A percentile compares a stretch with the other conserved stretches of the same genome.
phyloP scores from a whole-genome alignment of 2,113 vertebrate species.

The Fregetta grallaria region DNA sequence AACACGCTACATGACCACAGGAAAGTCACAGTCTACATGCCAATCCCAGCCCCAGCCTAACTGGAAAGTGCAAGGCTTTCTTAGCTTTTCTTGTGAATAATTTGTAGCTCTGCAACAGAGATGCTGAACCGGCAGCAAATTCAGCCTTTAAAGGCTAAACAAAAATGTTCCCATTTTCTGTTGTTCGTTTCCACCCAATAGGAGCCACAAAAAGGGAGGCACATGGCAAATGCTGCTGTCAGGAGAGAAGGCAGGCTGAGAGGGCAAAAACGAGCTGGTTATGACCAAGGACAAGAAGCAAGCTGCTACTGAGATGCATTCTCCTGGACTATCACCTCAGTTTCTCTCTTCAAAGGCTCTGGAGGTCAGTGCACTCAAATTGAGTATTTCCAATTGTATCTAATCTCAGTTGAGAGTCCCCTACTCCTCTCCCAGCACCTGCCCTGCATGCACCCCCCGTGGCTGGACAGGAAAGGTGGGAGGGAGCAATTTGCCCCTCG shows the following conservation, averaged over 20 bases:
- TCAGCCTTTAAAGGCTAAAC: neutral
- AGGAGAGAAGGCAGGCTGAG: neutral
- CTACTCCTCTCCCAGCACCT: neutral
- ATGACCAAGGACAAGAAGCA: neutral
- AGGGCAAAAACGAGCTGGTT: neutral
- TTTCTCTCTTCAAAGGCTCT: neutral
- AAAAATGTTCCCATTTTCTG: neutral
- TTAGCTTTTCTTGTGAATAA: neutral
- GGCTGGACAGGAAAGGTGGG: neutral
- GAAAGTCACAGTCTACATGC: neutral
- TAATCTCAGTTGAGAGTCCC: neutral
- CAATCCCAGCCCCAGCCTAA: neutral
- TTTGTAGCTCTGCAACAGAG: neutral
- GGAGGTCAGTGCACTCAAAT: neutral
- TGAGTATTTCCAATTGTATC: neutral
- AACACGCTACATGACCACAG: neutral
- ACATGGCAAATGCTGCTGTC: neutral
- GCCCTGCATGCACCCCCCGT: neutral
- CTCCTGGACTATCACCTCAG: neutral
- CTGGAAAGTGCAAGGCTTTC: neutral
- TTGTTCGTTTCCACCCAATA: neutral
- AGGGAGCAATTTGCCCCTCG: neutral
- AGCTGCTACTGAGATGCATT: neutral
- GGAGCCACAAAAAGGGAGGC: neutral
- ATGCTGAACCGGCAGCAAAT: neutral